Percentiles rank a stretch among this genome's conserved stretches.
phyloP scores from a whole-genome alignment of 1,140 invertebrate genomes.

The roundworm (Caenorhabditis elegans) region DNA sequence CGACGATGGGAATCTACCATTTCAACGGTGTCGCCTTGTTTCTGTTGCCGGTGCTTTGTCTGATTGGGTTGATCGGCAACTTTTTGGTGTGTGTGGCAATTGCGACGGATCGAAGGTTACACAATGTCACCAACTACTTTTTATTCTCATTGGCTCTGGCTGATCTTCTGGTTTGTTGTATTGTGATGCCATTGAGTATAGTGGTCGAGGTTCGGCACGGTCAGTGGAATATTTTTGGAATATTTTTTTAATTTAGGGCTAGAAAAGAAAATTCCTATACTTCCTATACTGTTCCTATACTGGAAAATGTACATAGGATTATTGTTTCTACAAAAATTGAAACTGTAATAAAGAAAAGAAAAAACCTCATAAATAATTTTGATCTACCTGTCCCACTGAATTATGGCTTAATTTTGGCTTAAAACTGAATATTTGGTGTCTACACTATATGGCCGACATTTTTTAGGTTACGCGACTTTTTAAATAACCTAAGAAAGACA shows the following conservation, averaged over 20 bases:
- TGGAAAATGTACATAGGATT: too few relatives aligned
- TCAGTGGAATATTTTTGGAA: constrained; percentile 32
- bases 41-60: constrained; percentile 52
- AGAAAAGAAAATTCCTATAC: not conserved
- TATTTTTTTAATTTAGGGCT: too few relatives aligned
- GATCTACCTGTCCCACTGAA: too few relatives aligned
- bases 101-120: constrained; percentile 64
- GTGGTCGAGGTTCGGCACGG: constrained; percentile 58
- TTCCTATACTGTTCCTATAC: too few relatives aligned
- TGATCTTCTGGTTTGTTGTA: constrained; percentile 67
- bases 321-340: too few relatives aligned
- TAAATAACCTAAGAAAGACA: too few relatives aligned
- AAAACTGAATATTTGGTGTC: too few relatives aligned
- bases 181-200: constrained; percentile 65
- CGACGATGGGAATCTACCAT: constrained; percentile 12
- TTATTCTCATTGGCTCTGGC: constrained; percentile 69
- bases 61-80: constrained; percentile 64
- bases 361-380: too few relatives aligned
- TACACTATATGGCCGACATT: too few relatives aligned
- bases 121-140: constrained; percentile 69
- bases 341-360: too few relatives aligned
- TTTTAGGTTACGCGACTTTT: too few relatives aligned
- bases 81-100: constrained; percentile 68
- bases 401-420: too few relatives aligned
- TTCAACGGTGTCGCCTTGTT: constrained; percentile 52